Evolutionary conservation across 2,888 invertebrate genomes (phyloP).

Genomic region (Phorcus lineatus): DNA sequence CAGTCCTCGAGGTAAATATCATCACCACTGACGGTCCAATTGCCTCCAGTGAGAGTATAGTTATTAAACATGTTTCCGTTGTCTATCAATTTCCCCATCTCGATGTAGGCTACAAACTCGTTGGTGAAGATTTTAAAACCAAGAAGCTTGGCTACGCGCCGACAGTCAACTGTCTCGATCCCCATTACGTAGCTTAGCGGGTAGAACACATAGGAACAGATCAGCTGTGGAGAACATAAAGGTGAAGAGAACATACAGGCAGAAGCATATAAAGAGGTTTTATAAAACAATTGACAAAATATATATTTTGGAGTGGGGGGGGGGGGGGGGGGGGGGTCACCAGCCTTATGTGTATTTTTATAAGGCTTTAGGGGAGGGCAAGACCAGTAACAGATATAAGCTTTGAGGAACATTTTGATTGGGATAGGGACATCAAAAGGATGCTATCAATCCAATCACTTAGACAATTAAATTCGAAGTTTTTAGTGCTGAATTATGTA

Average conservation of each 20-base stretch:
- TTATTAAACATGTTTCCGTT: conserved; percentile 44
- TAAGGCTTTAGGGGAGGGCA: no score
- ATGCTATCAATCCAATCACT: no score
- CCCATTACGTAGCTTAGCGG: conserved; percentile 94
- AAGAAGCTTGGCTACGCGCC: conserved; percentile 87
- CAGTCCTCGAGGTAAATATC: conserved; percentile 40
- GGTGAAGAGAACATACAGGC: background rate
- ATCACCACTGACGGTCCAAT: conserved; percentile 27
- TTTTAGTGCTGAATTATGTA: no score
- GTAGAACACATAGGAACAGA: conserved; percentile 91
- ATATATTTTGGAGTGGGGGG: background rate
- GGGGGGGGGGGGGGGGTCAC: no score
- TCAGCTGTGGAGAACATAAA: conserved; percentile 55
- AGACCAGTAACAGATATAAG: no score
- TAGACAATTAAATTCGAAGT: no score
- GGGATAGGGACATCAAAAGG: no score
- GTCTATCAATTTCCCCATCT: conserved; percentile 76
- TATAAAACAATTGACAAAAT: background rate
- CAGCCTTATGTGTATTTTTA: no score
- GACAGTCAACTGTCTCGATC: conserved; percentile 81
- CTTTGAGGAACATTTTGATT: no score
- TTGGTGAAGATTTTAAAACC: conserved; percentile 93
- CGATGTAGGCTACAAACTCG: conserved; percentile 92
- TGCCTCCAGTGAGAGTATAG: conserved; percentile 32
- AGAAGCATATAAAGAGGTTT: no score